Percentiles rank a stretch among this genome's conserved stretches.
These are phyloP conservation scores for Scotopteryx bipunctaria DNA, from an alignment of 2,888 invertebrate genomes.

Conservation along the genomic window DNA sequence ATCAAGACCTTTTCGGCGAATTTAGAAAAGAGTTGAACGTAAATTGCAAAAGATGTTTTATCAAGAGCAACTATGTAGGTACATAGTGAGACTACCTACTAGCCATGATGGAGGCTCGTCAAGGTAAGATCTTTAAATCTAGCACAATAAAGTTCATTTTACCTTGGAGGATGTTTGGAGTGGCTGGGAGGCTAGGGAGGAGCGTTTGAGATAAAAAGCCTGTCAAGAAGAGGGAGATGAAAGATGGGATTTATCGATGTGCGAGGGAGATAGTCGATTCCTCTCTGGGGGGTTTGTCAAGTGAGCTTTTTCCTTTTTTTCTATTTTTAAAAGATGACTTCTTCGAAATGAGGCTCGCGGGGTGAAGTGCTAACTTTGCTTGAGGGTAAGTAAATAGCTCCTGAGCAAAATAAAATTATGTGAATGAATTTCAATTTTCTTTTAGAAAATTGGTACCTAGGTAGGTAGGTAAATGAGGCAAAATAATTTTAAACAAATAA, in stretches of 20 bases:
- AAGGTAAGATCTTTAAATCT: background rate
- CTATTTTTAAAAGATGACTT: slow-evolving; percentile 36
- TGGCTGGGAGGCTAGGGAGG: slow-evolving; percentile 41
- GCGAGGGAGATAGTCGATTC: slow-evolving; percentile 46
- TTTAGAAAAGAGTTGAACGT: too few species aligned
- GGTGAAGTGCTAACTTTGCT: slow-evolving; percentile 49
- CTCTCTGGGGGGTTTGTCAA: slow-evolving; percentile 63
- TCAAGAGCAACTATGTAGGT: too few species aligned
- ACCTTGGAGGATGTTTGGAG: background rate
- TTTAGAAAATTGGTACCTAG: too few species aligned
- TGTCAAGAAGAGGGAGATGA: slow-evolving; percentile 45
- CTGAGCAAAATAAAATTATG: slow-evolving; percentile 37
- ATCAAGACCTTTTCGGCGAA: too few species aligned
- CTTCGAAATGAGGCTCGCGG: slow-evolving; percentile 53
- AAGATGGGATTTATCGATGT: slow-evolving; percentile 34
- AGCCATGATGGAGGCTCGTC: too few species aligned
- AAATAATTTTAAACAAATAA: too few species aligned
- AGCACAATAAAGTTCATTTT: background rate
- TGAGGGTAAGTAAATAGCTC: slow-evolving; percentile 43
- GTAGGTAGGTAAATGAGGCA: too few species aligned
- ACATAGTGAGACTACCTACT: too few species aligned
- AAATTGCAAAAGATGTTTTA: too few species aligned
- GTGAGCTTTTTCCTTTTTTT: slow-evolving; percentile 54
- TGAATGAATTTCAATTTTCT: slow-evolving; percentile 26
- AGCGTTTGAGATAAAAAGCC: slow-evolving; percentile 51